phyloP scores from a whole-genome alignment of 2,888 invertebrate species.

The Pseudococcus viburni region DNA sequence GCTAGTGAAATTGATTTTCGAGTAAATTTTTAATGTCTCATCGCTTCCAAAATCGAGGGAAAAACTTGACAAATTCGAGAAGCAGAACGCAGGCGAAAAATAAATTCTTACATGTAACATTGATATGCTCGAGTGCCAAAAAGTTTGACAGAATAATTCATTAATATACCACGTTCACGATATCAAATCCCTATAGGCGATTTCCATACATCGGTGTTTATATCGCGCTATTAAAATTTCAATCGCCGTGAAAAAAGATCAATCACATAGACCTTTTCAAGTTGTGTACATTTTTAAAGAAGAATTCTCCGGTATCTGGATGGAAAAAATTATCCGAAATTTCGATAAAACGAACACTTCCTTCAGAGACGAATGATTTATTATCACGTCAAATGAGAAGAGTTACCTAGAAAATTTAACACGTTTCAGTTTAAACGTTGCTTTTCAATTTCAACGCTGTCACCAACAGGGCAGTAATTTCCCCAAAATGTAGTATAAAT shows the following conservation, averaged over 20 bases:
- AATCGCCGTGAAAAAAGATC: constrained; percentile 25
- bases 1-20: neutral
- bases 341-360: constrained; percentile 33
- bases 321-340: constrained; percentile 23
- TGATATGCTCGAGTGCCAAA: constrained; percentile 7
- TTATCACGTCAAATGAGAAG: constrained; percentile 41
- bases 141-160: constrained; percentile 17
- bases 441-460: constrained; percentile 44
- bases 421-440: constrained; percentile 34
- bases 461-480: constrained; percentile 49
- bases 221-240: constrained; percentile 27
- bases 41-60: neutral
- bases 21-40: neutral
- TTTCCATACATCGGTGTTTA: constrained; percentile 1
- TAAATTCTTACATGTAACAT: neutral
- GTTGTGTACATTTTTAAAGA: neutral
- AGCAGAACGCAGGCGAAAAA: neutral
- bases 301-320: neutral
- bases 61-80: neutral
- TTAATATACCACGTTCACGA: neutral
- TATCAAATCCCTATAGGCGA: neutral
- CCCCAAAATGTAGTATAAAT: constrained; percentile 34
- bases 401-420: constrained; percentile 29
- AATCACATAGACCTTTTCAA: constrained; percentile 23
- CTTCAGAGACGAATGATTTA: constrained; percentile 24